phyloP scores from a whole-genome alignment of 1,140 invertebrate genomes.

The Carcinoscorpius rotundicauda region DNA sequence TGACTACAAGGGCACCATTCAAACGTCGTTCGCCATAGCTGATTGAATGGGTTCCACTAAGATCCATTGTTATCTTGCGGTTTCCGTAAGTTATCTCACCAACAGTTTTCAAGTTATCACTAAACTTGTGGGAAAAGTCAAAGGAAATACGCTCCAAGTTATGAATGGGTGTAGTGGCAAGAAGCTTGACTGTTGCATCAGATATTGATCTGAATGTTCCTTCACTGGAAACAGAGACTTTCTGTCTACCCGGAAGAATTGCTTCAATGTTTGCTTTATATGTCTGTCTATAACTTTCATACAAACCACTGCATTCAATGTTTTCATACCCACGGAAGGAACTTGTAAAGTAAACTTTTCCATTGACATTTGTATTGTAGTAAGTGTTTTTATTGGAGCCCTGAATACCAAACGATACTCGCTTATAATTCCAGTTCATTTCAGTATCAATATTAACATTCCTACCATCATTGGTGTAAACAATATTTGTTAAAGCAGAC shows the following conservation, averaged over 20 bases:
- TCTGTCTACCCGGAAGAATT: conserved; percentile 5
- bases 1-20: conserved; percentile 6
- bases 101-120: conserved; percentile 9
- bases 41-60: conserved; percentile 3
- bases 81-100: conserved; percentile 8
- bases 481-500: conserved; percentile 1
- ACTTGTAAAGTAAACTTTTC: conserved; percentile 11
- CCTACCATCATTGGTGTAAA: conserved; percentile 13
- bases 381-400: conserved; percentile 1
- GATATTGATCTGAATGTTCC: conserved; percentile 9
- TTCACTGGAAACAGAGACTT: conserved; percentile 8
- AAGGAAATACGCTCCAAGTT: conserved; percentile 7
- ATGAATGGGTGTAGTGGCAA: conserved; percentile 3
- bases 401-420: conserved; percentile 5
- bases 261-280: conserved; percentile 13
- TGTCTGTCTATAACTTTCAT: conserved; percentile 4
- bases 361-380: conserved; percentile 10
- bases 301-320: conserved; percentile 5
- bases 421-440: conserved; percentile 11
- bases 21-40: conserved; percentile 3
- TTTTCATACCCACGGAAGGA: conserved; percentile 15
- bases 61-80: conserved; percentile 8
- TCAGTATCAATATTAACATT: conserved; percentile 10
- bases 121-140: conserved; percentile 15
- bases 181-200: conserved; percentile 12